Percentiles rank a stretch among this genome's conserved stretches.
These are phyloP conservation scores for Eristalis arbustorum DNA, from an alignment of 2,888 invertebrate species.

Conservation along the genomic window DNA sequence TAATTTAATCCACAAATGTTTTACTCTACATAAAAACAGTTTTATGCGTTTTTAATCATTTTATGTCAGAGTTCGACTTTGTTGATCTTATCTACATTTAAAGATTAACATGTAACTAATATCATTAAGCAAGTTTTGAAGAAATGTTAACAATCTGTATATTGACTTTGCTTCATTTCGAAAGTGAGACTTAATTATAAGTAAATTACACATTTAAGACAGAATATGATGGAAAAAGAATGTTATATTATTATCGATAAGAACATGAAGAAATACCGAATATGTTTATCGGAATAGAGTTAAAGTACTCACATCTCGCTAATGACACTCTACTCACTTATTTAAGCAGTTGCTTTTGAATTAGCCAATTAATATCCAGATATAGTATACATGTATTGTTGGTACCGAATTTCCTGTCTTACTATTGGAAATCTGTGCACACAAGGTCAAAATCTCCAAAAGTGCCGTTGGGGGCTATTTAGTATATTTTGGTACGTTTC, in stretches of 20 bases:
- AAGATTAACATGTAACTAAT: no score
- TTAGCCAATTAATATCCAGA: constrained; percentile 23
- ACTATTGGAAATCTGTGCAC: constrained; percentile 5
- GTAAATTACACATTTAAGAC: no score
- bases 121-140: no score
- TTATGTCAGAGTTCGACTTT: background rate
- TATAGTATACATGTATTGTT: background rate
- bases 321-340: background rate
- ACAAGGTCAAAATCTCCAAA: constrained; percentile 45
- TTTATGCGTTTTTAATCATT: no score
- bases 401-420: constrained; percentile 41
- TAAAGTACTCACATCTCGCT: background rate
- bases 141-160: no score
- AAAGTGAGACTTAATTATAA: no score
- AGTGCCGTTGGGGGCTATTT: constrained; percentile 51
- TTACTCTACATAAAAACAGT: no score
- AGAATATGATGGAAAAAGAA: background rate
- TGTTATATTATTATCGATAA: background rate
- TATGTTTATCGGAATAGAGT: background rate
- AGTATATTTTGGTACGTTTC: constrained; percentile 21
- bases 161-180: no score
- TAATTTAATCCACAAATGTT: background rate
- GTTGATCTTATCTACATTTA: no score
- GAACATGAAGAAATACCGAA: background rate
- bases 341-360: background rate